Evolutionary conservation across 2,888 invertebrate genomes (phyloP).

Genomic region (Elysia crispata): DNA sequence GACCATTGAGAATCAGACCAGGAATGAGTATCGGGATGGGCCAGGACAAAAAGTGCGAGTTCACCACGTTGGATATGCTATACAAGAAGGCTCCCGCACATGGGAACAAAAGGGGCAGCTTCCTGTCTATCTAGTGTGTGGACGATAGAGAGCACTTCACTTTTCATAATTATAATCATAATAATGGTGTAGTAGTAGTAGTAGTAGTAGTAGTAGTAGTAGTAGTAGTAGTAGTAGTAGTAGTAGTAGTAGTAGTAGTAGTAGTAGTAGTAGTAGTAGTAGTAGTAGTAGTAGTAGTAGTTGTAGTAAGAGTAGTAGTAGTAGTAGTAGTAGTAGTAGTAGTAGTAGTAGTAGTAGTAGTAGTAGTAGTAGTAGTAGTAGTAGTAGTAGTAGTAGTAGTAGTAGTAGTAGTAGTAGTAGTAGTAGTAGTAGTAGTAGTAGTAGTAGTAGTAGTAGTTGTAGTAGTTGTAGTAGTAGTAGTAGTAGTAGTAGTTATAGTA

Average conservation of each 20-base stretch:
- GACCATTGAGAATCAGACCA: slow-evolving; percentile 76
- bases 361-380: slow-evolving; percentile 40
- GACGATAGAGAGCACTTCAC: too few species aligned
- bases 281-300: slow-evolving; percentile 32
- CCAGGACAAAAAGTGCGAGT: slow-evolving; percentile 58
- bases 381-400: slow-evolving; percentile 39
- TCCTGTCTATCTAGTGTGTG: slow-evolving; percentile 72
- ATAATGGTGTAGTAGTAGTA: neutral
- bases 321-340: slow-evolving; percentile 23
- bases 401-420: slow-evolving; percentile 33
- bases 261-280: slow-evolving; percentile 5
- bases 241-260: slow-evolving; percentile 13
- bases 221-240: neutral
- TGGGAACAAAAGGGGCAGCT: slow-evolving; percentile 77
- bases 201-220: neutral
- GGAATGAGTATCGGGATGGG: slow-evolving; percentile 66
- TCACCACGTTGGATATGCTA: slow-evolving; percentile 62
- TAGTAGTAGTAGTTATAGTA: slow-evolving; percentile 14
- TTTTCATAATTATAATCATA: too few species aligned
- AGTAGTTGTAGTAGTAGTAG: slow-evolving; percentile 21
- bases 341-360: slow-evolving; percentile 33
- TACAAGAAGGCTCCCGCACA: slow-evolving; percentile 75
- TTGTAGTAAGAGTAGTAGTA: neutral
- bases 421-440: slow-evolving; percentile 39
- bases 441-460: slow-evolving; percentile 33